A percentile compares a stretch with the other conserved stretches of the same genome.
These are phyloP conservation scores for Gadus chalcogrammus DNA, from an alignment of 2,113 vertebrate genomes.

Conservation along the genomic window DNA sequence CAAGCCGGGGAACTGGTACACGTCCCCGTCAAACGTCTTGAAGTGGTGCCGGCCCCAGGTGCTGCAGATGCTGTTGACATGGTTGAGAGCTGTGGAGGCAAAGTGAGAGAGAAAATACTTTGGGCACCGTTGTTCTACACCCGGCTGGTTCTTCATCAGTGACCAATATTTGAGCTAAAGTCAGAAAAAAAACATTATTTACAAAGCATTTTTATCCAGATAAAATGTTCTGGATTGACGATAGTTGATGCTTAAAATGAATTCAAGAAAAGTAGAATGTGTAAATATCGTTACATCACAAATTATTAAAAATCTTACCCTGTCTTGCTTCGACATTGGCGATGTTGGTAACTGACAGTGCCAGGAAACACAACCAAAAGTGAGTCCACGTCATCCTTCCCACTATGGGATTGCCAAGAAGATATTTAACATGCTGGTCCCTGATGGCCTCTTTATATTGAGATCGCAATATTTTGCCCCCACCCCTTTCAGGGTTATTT, in stretches of 20 bases:
- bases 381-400: slow-evolving; percentile 57
- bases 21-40: slow-evolving; percentile 90
- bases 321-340: slow-evolving; percentile 40
- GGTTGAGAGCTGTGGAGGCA: slow-evolving; percentile 72
- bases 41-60: slow-evolving; percentile 92
- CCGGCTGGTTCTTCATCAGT: neutral
- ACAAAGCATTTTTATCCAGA: neutral
- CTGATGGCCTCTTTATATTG: slow-evolving; percentile 49
- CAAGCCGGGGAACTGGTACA: slow-evolving; percentile 82
- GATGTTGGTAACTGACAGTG: slow-evolving; percentile 35
- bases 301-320: slow-evolving; percentile 52
- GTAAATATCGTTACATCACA: neutral
- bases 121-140: neutral
- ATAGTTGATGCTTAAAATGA: neutral
- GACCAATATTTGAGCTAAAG: neutral
- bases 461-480: slow-evolving; percentile 12
- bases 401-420: slow-evolving; percentile 14
- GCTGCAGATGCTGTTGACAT: slow-evolving; percentile 87
- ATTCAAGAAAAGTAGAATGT: neutral
- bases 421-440: slow-evolving; percentile 6
- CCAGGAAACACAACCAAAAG: slow-evolving; percentile 50
- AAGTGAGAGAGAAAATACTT: neutral
- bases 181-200: neutral
- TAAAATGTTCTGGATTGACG: neutral
- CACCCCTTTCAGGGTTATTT: slow-evolving; percentile 26